Base-by-base conservation (phyloP, 2,113 vertebrate species). In the Casuarius casuarius region DNA sequence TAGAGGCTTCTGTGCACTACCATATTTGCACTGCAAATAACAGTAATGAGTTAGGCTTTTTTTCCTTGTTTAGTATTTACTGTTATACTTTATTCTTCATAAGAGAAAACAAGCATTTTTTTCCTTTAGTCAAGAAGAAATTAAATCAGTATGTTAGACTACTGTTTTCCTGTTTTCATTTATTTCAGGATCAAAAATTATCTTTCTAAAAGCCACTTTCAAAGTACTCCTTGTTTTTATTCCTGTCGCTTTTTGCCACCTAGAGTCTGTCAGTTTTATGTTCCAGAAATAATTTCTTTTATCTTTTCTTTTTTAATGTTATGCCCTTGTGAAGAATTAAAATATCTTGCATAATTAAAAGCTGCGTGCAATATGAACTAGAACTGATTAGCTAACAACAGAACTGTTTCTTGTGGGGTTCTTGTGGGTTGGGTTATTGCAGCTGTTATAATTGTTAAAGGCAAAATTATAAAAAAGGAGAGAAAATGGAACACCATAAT, bases 371-470 rank as follows among this genome's bases (percentile, higher is more conserved):
- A 48, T 68, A 17, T 1, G 1, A 88, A 90, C n/a, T 77, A 61
- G 51, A 93, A 94, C 74, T 92, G 66, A 81, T 93, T 84, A 87
- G 28, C 66, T 87, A 71, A 78, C 73, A 89, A 58, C 58, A 78
- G 75, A 92, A 51, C 35, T 78, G 7, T 62, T 92, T 90, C 73
- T 87, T 94, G 84, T 72, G 61, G 51, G 7, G 58, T 92, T 90
- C 73, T 87, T 94, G 84, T 72, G 61, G 51, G 46, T 29, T 90
- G 48, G 35, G 77, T 89, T 89, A 48, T n/a, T 93, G 90, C 88
- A 94, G 95, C 90, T 96, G 73, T 79, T 94, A 16, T 84, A 84
- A 92, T 87, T 90, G 48, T 95, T 84, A 89, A 93, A 92, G 26
- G n/a, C 29, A 75, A 92, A 94, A 92, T 86, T 78, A 84, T 31